phyloP scores from a whole-genome alignment of 2,888 invertebrate genomes.

The Malacosoma neustria region DNA sequence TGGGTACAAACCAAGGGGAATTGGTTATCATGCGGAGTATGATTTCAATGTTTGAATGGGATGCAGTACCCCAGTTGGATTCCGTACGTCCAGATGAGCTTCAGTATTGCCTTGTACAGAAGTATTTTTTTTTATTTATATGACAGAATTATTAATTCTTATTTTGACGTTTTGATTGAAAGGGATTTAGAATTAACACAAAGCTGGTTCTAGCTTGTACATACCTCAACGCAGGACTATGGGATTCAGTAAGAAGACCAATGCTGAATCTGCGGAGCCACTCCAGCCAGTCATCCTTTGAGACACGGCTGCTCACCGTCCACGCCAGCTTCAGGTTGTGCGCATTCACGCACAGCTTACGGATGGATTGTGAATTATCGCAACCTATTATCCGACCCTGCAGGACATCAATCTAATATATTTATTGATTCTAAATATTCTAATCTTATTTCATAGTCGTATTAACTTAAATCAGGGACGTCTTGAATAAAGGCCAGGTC shows the following conservation, averaged over 20 bases:
- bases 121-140: too few species aligned
- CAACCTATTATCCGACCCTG: conserved; percentile 61
- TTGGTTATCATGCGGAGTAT: too few species aligned
- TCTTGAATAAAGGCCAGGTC: too few species aligned
- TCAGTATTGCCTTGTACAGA: too few species aligned
- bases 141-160: background rate
- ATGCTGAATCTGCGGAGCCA: conserved; percentile 95
- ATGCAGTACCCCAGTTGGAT: too few species aligned
- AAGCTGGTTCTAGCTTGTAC: too few species aligned
- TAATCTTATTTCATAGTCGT: background rate
- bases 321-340: conserved; percentile 91
- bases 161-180: background rate
- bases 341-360: conserved; percentile 87
- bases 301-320: conserved; percentile 93
- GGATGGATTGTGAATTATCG: conserved; percentile 82
- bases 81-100: too few species aligned
- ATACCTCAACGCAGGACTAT: conserved; percentile 90
- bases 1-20: too few species aligned
- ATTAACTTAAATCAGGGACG: background rate
- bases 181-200: background rate
- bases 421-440: background rate
- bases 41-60: too few species aligned
- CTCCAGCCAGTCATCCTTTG: conserved; percentile 99
- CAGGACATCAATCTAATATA: conserved; percentile 14
- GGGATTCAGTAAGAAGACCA: conserved; percentile 95